Evolutionary conservation across 2,797 vertebrate species (phyloP), one percentile per base, ranked within the genome.

Genomic region (Crocodylus rhombifer): DNA sequence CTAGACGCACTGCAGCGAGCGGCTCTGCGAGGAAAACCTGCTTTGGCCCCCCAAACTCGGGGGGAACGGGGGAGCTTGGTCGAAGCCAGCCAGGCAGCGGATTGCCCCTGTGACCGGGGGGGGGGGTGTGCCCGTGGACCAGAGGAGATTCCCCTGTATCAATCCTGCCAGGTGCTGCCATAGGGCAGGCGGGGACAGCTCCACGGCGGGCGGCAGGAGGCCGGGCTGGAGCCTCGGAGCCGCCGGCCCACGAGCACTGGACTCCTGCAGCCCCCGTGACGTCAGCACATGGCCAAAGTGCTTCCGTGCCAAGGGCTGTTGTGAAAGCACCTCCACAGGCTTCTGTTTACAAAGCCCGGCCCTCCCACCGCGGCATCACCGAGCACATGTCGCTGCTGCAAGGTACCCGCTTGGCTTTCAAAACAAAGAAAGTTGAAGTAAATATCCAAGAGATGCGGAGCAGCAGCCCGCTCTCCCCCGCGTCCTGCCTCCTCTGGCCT

Each of bases 321-420:
- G 93, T 95, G 94, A 82, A 96, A 96, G 92, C 84, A 96, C 94
- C 93, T 94, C 93, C 92, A 51, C 74, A 30, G 58, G 95, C 93
- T 96, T 96, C 94, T 97, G 96, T 97, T 96, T 97, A 97, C 96
- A 96, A 96, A 87, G 94, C 55, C 95, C 95, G 96, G 96, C 95
- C 95, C 95, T 97, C 95, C 96, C 96, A 97, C 94, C 92, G 95
- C 92, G 61, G 92, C 95, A 97, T 96, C 96, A 97, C 95, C 18
- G 87, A 96, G 93, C 95, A 97, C 95, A 97, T 95, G 96, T 92
- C 90, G 42, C 69, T 90, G 92, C 77, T 4, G 56, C 92, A 87
- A 90, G 91, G 94, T 91, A 81, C 55, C 62, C 0, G 67, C 86
- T 97, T 87, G 57, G 67, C 91, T 94, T 88, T 84, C 91, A 94